These are phyloP conservation scores for Lepidurus couesii DNA, from an alignment of 1,140 invertebrate species.

Conservation along the genomic window DNA sequence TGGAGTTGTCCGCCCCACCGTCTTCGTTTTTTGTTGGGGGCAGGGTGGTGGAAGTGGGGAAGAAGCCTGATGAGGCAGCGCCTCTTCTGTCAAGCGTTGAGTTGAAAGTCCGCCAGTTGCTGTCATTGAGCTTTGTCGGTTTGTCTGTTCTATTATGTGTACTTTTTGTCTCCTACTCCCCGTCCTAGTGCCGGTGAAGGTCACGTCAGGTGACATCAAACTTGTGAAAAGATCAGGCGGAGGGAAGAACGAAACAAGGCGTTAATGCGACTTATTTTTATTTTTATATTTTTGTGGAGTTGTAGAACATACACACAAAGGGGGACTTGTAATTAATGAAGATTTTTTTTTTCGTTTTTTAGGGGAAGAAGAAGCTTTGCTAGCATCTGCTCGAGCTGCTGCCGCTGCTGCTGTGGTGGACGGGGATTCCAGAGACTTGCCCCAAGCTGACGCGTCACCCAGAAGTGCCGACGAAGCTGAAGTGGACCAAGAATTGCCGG, in stretches of 20 bases:
- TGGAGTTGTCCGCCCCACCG: not conserved
- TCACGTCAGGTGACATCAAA: too few species aligned
- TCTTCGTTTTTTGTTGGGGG: not conserved
- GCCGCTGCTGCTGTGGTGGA: constrained; percentile 22
- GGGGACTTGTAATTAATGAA: not conserved
- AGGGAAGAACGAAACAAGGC: too few species aligned
- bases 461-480: constrained; percentile 10
- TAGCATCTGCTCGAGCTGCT: constrained; percentile 28
- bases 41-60: not conserved
- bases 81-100: not conserved
- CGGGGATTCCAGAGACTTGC: not conserved
- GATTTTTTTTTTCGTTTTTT: not conserved
- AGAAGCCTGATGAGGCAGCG: not conserved
- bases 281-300: too few species aligned
- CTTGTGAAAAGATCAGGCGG: too few species aligned
- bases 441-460: constrained; percentile 20
- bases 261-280: too few species aligned
- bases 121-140: too few species aligned
- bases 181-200: too few species aligned
- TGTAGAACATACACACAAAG: not conserved
- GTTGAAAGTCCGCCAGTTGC: not conserved
- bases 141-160: too few species aligned
- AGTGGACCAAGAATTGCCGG: not conserved
- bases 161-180: too few species aligned
- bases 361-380: constrained; percentile 30